Evolutionary conservation across 2,113 vertebrate species (phyloP), one percentile per base, ranked within the genome.

Genomic region (Corythornis cristatus): DNA sequence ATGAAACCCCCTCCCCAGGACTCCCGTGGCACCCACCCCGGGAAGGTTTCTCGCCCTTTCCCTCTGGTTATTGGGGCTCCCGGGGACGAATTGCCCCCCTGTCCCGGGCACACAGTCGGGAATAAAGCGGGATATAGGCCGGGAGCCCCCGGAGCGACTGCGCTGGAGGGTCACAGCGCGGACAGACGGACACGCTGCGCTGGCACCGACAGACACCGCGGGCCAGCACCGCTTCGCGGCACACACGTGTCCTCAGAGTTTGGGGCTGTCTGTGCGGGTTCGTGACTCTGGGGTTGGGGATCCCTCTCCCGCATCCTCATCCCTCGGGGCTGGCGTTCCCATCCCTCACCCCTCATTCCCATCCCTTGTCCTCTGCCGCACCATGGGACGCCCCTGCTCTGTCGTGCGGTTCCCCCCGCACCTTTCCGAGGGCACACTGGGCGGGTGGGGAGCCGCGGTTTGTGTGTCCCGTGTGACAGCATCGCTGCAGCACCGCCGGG

Each of bases 361-460:
- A 64, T 64, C 61, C 37, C 11, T 12, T 13, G 53, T 42, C 37
- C 26, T 42, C 25, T 16, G 9, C 74, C 61, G 31, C 86, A 46
- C 78, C 82, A 4, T 20, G 93, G 54, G 16, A 16, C 20, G 1
- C 37, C 37, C 45, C 45, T 14, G 75, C 26, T 66, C 20, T 4
- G 1, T 37, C 8, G 1, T 4, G 9, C n/a, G 5, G 28, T 54
- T 35, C 79, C 68, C 42, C 1, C 10, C 3, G 1, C 3, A 1
- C 12, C 71, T 35, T 42, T 29, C 10, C 2, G 43, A 1, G 53
- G 43, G 43, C 3, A 12, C 7, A 2, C 50, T 51, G 11, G 50
- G 50, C 25, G 14, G 50, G 50, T 15, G 8, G 26, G 26, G 14
- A 23, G 15, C 6, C n/a, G 48, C 2, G 9, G 21, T 26, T 13